These are phyloP conservation scores for Craniophora ligustri DNA, from an alignment of 2,888 invertebrate genomes.

Conservation along the genomic window DNA sequence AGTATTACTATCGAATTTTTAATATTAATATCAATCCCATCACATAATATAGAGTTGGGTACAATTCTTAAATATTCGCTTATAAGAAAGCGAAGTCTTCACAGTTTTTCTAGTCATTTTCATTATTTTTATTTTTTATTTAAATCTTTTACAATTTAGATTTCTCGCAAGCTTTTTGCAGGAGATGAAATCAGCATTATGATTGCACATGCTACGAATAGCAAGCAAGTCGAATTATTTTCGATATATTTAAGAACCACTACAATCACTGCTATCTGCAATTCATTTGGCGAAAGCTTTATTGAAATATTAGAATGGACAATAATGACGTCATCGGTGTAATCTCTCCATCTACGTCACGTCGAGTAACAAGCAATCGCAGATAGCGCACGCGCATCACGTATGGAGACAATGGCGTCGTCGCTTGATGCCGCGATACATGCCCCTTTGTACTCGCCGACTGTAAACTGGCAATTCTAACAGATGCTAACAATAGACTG, in stretches of 20 bases:
- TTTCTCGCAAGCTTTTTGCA: not conserved
- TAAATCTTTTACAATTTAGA: not conserved
- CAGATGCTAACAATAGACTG: conserved; percentile 53
- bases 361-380: conserved; percentile 63
- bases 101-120: too few species aligned
- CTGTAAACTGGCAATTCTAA: conserved; percentile 49
- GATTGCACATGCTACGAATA: too few species aligned
- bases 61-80: too few species aligned
- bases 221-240: too few species aligned
- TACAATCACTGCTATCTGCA: not conserved
- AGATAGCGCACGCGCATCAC: conserved; percentile 79
- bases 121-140: too few species aligned
- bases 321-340: conserved; percentile 61
- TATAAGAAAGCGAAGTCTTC: too few species aligned
- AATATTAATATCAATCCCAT: too few species aligned
- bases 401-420: conserved; percentile 69
- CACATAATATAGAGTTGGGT: too few species aligned
- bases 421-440: conserved; percentile 62
- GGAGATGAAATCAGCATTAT: not conserved
- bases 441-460: conserved; percentile 69
- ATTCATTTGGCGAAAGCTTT: conserved; percentile 9
- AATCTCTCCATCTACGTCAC: conserved; percentile 79
- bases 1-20: too few species aligned
- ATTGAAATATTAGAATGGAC: conserved; percentile 27
- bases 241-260: too few species aligned